A percentile compares a stretch with the other conserved stretches of the same genome.
Evolutionary conservation across 2,113 vertebrate genomes (phyloP).

Genomic region (Salminus brasiliensis): DNA sequence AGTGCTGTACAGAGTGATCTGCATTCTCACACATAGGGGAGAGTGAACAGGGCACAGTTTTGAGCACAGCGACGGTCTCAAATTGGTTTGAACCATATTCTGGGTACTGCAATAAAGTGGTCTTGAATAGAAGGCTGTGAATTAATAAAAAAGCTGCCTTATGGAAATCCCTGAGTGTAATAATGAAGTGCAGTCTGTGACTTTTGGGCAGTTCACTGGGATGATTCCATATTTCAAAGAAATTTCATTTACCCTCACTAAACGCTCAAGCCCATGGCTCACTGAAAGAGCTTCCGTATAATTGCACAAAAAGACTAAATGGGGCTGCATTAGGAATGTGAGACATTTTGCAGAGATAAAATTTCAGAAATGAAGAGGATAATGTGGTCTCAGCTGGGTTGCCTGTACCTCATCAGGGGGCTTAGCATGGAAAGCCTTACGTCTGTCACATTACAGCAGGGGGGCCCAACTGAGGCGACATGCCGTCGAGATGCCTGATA

Average conservation of each 20-base stretch:
- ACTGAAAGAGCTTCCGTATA: not conserved
- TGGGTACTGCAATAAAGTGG: not conserved
- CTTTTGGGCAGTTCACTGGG: not conserved
- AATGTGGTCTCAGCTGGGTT: slow-evolving; percentile 43
- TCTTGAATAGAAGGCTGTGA: not conserved
- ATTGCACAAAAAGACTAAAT: not conserved
- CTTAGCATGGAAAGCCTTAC: slow-evolving; percentile 59
- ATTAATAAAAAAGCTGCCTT: not conserved
- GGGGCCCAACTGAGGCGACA: slow-evolving; percentile 39
- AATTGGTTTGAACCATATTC: not conserved
- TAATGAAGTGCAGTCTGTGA: not conserved
- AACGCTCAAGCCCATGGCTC: not conserved
- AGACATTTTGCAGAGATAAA: slow-evolving; percentile 58
- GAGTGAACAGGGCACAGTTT: too few relatives aligned
- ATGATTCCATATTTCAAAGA: not conserved
- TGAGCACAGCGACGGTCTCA: not conserved
- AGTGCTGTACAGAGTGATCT: too few relatives aligned
- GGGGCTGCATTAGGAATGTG: slow-evolving; percentile 19
- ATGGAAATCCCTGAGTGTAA: not conserved
- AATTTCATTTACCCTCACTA: not conserved
- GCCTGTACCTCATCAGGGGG: slow-evolving; percentile 42
- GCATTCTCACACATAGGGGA: too few relatives aligned
- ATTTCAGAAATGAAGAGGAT: slow-evolving; percentile 57
- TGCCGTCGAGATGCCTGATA: slow-evolving; percentile 48
- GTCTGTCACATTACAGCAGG: slow-evolving; percentile 64